Percentiles rank a stretch among this genome's conserved stretches.
phyloP scores from a whole-genome alignment of 2,113 vertebrate genomes.

The Sinocyclocheilus anophthalmus region DNA sequence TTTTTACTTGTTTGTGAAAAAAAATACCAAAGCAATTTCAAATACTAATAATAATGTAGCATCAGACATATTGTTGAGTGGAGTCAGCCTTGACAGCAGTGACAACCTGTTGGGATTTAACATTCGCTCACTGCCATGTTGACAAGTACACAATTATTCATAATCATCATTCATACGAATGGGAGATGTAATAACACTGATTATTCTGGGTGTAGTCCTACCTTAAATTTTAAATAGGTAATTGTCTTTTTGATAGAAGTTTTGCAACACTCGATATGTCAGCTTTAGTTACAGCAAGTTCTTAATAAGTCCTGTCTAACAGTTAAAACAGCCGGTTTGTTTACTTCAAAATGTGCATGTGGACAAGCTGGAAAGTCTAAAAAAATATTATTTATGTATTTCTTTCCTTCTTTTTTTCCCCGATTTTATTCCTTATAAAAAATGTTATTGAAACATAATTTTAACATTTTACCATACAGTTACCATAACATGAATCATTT shows the following conservation, averaged over 20 bases:
- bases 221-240: not conserved
- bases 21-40: not conserved
- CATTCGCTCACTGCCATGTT: not conserved
- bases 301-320: not conserved
- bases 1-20: not conserved
- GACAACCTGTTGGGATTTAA: not conserved
- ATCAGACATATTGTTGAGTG: not conserved
- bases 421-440: not conserved
- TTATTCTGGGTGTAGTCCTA: not conserved
- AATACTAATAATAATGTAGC: not conserved
- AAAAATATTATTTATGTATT: not conserved
- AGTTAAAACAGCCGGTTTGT: not conserved
- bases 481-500: not conserved
- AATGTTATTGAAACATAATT: not conserved
- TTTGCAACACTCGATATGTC: not conserved
- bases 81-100: not conserved
- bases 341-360: not conserved
- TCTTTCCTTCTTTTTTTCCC: not conserved
- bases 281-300: not conserved
- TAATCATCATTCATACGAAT: not conserved
- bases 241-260: not conserved
- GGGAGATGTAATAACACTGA: not conserved
- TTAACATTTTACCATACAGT: not conserved
- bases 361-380: not conserved
- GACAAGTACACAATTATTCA: not conserved